Evolutionary conservation across 1,140 invertebrate species (phyloP).

Genomic region (Drosophila repleta): DNA sequence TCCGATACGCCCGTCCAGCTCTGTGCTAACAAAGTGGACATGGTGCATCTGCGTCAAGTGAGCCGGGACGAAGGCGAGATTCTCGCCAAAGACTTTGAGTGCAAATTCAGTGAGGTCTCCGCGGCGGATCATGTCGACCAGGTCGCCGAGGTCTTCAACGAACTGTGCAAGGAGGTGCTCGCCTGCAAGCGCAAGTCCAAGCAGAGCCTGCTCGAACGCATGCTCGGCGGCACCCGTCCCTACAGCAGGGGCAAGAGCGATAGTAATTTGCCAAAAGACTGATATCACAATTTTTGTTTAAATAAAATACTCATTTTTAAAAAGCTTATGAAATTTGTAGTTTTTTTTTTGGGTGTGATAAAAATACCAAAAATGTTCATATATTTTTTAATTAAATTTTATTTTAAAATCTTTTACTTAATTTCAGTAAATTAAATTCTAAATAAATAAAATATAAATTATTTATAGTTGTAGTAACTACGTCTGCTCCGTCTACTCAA

Average conservation of each 20-base stretch:
- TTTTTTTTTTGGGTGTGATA: no score
- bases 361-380: no score
- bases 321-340: neutral
- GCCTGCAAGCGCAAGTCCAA: conserved; percentile 91
- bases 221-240: conserved; percentile 89
- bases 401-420: no score
- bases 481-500: no score
- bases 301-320: conserved; percentile 30
- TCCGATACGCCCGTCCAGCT: conserved; percentile 88
- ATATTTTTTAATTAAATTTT: no score
- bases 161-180: conserved; percentile 92
- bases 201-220: conserved; percentile 91
- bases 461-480: no score
- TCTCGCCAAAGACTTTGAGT: conserved; percentile 93
- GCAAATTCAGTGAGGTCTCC: conserved; percentile 94
- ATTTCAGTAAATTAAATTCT: no score
- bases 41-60: conserved; percentile 95
- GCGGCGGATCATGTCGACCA: conserved; percentile 93
- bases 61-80: conserved; percentile 94
- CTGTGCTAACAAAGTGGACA: conserved; percentile 94
- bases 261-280: conserved; percentile 92
- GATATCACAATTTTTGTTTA: conserved; percentile 72
- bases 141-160: conserved; percentile 93
- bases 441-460: no score
- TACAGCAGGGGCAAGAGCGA: conserved; percentile 94